These are phyloP conservation scores for Xenentodon cancila DNA, from an alignment of 2,797 vertebrate genomes.

Conservation along the genomic window DNA sequence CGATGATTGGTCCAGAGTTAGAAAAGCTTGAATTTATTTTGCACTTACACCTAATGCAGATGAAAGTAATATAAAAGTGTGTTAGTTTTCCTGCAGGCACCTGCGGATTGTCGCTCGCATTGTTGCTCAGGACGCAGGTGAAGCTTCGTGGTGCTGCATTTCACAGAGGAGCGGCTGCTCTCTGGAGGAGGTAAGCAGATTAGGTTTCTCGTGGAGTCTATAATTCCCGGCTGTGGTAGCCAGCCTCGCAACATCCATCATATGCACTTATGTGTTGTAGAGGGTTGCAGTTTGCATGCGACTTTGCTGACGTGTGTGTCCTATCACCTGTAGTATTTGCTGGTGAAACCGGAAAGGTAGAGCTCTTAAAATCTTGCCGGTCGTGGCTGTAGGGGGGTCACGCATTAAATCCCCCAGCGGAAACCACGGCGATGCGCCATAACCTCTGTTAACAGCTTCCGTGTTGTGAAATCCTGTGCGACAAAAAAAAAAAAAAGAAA, in stretches of 20 bases:
- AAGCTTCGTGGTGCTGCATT: background rate
- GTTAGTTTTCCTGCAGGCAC: background rate
- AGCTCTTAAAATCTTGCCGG: conserved; percentile 16
- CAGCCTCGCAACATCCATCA: conserved; percentile 9
- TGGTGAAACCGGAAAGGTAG: conserved; percentile 28
- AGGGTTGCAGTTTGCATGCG: background rate
- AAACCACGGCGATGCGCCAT: background rate
- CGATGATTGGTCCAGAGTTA: conserved; percentile 53
- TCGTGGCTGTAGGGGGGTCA: conserved; percentile 17
- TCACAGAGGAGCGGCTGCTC: conserved; percentile 21
- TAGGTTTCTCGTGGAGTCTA: conserved; percentile 54
- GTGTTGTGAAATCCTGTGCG: background rate
- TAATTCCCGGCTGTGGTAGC: conserved; percentile 53
- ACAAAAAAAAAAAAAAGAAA: background rate
- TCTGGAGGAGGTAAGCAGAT: conserved; percentile 77
- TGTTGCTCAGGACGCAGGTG: background rate
- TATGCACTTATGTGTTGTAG: background rate
- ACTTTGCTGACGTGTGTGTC: background rate
- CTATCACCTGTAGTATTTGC: background rate
- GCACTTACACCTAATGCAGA: background rate
- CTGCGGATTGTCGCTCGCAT: background rate
- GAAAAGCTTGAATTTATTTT: conserved; percentile 35
- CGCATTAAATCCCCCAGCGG: conserved; percentile 43
- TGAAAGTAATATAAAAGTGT: conserved; percentile 21
- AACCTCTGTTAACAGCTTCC: conserved; percentile 2